These are phyloP conservation scores for Acrobasis repandana DNA, from an alignment of 2,888 invertebrate genomes.

Conservation along the genomic window DNA sequence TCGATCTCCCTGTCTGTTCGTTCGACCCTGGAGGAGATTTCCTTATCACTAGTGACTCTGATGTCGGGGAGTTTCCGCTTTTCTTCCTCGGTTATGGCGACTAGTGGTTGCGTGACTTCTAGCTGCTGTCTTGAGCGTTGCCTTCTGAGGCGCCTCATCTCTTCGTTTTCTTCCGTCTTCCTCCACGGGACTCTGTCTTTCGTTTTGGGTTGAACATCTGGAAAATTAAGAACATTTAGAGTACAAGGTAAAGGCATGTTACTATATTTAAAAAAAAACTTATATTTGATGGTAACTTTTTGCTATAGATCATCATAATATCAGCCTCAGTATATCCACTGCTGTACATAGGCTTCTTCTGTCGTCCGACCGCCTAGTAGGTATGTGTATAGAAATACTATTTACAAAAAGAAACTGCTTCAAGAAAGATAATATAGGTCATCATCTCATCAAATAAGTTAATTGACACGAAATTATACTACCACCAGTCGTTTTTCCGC, in stretches of 20 bases:
- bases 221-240: conserved; percentile 29
- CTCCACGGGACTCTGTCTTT: conserved; percentile 92
- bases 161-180: conserved; percentile 87
- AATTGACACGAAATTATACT: too few species aligned
- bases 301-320: too few species aligned
- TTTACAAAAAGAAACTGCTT: too few species aligned
- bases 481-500: too few species aligned
- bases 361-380: too few species aligned
- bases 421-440: too few species aligned
- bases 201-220: conserved; percentile 87
- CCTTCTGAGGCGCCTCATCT: conserved; percentile 82
- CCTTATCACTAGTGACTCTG: conserved; percentile 57
- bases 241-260: not conserved
- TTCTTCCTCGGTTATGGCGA: conserved; percentile 85
- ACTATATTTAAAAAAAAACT: too few species aligned
- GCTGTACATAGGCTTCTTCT: too few species aligned
- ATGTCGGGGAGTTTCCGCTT: conserved; percentile 81
- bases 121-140: conserved; percentile 82
- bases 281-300: too few species aligned
- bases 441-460: too few species aligned
- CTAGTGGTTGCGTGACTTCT: conserved; percentile 66
- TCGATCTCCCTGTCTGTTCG: conserved; percentile 90
- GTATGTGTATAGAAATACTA: too few species aligned
- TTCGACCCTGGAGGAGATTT: conserved; percentile 37
- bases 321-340: too few species aligned